A percentile compares a stretch with the other conserved stretches of the same genome.
phyloP scores from a whole-genome alignment of 2,797 vertebrate genomes.

The Holocentrus rufus region DNA sequence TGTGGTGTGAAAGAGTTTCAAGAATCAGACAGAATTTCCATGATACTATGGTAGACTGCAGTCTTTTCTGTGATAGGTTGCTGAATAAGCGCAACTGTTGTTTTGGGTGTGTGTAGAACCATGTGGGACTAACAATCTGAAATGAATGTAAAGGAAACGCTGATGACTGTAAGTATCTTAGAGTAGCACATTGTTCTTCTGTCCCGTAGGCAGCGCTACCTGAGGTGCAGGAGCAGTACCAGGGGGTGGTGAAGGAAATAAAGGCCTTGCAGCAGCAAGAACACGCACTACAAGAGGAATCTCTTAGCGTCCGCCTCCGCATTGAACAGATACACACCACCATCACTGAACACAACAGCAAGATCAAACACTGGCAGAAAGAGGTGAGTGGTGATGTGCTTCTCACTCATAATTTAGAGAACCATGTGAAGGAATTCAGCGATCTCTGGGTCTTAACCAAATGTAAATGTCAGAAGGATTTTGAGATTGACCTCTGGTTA shows the following conservation, averaged over 20 bases:
- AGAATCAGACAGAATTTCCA: no score
- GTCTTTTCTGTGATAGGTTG: no score
- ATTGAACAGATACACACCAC: constrained; percentile 89
- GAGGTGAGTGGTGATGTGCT: constrained; percentile 81
- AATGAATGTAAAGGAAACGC: neutral
- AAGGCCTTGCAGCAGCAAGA: constrained; percentile 88
- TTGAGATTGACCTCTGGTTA: no score
- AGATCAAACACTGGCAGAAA: constrained; percentile 94
- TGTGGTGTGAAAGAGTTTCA: no score
- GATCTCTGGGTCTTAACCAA: no score
- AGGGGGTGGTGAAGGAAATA: constrained; percentile 84
- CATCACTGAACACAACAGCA: constrained; percentile 87
- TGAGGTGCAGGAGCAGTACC: constrained; percentile 86
- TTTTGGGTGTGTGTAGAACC: no score
- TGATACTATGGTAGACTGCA: no score
- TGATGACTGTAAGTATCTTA: neutral
- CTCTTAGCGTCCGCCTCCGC: constrained; percentile 90
- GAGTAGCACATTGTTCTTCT: neutral
- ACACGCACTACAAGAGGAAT: constrained; percentile 89
- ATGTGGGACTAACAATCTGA: neutral
- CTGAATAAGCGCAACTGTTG: no score
- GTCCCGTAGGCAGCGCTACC: constrained; percentile 84
- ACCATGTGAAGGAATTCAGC: neutral
- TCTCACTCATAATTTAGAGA: neutral
- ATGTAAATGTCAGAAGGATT: no score